Percentiles rank a stretch among this genome's conserved stretches.
Conservation (phyloP, 2,797 vertebrate species). For the Numenius phaeopus region DNA sequence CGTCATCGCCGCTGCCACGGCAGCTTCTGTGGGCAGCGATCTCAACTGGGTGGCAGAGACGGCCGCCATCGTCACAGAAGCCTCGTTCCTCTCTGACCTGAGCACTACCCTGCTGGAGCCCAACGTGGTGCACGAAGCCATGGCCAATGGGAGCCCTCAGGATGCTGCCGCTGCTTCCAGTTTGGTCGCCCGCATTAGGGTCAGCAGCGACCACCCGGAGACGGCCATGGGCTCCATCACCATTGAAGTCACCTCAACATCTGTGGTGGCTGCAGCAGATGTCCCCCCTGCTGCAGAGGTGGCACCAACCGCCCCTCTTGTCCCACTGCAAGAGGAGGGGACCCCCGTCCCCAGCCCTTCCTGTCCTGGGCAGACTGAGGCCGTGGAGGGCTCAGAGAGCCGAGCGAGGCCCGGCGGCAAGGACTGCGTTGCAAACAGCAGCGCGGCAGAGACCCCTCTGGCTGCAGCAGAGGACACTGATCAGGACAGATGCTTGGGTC, state of each 20-base stretch:
- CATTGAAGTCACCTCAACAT: constrained; percentile 56
- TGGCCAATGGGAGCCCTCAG: neutral
- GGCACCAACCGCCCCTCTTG: neutral
- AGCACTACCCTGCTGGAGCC: constrained; percentile 73
- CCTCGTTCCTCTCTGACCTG: constrained; percentile 82
- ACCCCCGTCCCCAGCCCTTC: neutral
- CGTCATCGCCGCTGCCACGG: neutral
- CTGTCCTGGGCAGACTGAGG: constrained; percentile 45
- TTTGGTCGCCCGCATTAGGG: constrained; percentile 69
- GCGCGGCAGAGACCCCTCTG: neutral
- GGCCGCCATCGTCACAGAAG: constrained; percentile 88
- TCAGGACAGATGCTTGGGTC: neutral
- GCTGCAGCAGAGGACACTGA: neutral
- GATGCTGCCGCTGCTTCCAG: neutral
- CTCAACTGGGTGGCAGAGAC: constrained; percentile 93
- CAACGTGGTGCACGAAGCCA: neutral
- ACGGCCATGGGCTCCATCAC: constrained; percentile 47
- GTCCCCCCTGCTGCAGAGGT: fast-evolving
- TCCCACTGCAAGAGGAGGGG: neutral
- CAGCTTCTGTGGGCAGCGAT: constrained; percentile 57
- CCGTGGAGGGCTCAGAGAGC: neutral
- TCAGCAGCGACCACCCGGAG: constrained; percentile 10
- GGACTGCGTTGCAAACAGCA: neutral
- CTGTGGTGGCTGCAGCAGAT: neutral
- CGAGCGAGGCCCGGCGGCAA: neutral